Percentiles rank a stretch among this genome's conserved stretches.
phyloP scores from a whole-genome alignment of 1,140 invertebrate species.

The Hypothenemus hampei region DNA sequence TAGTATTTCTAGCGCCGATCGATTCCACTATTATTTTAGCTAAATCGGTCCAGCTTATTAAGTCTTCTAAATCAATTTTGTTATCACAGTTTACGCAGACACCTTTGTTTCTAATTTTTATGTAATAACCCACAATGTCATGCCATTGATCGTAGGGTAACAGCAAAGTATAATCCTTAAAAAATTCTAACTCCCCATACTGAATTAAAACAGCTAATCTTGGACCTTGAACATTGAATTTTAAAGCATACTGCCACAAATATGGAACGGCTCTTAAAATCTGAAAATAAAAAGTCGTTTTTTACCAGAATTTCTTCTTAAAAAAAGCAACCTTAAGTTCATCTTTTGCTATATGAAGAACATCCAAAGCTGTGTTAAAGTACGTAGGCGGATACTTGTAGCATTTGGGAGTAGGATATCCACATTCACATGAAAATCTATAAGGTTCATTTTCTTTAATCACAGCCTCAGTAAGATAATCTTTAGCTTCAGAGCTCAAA shows the following conservation, averaged over 20 bases:
- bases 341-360: slow-evolving; percentile 26
- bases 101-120: slow-evolving; percentile 40
- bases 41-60: slow-evolving; percentile 42
- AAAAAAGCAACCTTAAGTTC: slow-evolving; percentile 15
- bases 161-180: slow-evolving; percentile 27
- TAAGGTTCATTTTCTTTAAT: slow-evolving; percentile 24
- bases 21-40: slow-evolving; percentile 40
- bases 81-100: slow-evolving; percentile 44
- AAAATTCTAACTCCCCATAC: slow-evolving; percentile 33
- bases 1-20: slow-evolving; percentile 37
- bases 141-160: slow-evolving; percentile 41
- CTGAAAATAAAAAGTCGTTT: not conserved
- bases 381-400: slow-evolving; percentile 27
- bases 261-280: slow-evolving; percentile 32
- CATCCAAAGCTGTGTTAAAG: slow-evolving; percentile 28
- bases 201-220: slow-evolving; percentile 38
- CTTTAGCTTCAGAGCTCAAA: slow-evolving; percentile 20
- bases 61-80: slow-evolving; percentile 30
- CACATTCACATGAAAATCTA: slow-evolving; percentile 34
- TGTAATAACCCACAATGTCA: slow-evolving; percentile 24
- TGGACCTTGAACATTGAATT: slow-evolving; percentile 14
- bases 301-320: not conserved
- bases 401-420: slow-evolving; percentile 39
- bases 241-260: slow-evolving; percentile 33
- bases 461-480: slow-evolving; percentile 33